A percentile compares a stretch with the other conserved stretches of the same genome.
phyloP scores from a whole-genome alignment of 2,113 vertebrate genomes.

The Isichthys henryi region DNA sequence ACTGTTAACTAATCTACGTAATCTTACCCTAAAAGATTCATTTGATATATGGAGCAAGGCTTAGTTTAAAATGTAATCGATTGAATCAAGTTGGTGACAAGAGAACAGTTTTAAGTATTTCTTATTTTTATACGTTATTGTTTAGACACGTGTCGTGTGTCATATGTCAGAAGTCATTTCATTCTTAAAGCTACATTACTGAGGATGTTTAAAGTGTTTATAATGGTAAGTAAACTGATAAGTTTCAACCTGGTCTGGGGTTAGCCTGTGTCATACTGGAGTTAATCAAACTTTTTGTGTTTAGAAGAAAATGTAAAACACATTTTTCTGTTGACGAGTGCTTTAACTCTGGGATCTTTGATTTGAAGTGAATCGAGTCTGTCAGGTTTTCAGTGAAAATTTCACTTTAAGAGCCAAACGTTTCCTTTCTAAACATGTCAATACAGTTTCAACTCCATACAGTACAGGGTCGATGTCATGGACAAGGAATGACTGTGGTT shows the following conservation, averaged over 20 bases:
- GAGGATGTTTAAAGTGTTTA: background rate
- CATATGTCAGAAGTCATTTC: background rate
- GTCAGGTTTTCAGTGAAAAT: slow-evolving; percentile 2
- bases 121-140: background rate
- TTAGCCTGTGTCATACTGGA: background rate
- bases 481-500: slow-evolving; percentile 5
- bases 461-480: background rate
- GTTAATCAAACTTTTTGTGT: background rate
- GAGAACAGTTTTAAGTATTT: background rate
- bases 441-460: background rate
- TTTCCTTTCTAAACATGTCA: background rate
- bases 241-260: background rate
- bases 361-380: background rate
- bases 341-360: background rate
- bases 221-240: background rate
- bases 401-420: background rate
- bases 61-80: background rate
- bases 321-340: background rate
- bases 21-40: background rate
- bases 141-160: background rate
- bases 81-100: background rate
- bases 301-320: slow-evolving; percentile 8
- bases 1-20: background rate
- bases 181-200: background rate
- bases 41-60: background rate